Evolutionary conservation across 2,113 vertebrate species (phyloP), one percentile per base, ranked within the genome.

Genomic region (Apistogramma diplotaenia): DNA sequence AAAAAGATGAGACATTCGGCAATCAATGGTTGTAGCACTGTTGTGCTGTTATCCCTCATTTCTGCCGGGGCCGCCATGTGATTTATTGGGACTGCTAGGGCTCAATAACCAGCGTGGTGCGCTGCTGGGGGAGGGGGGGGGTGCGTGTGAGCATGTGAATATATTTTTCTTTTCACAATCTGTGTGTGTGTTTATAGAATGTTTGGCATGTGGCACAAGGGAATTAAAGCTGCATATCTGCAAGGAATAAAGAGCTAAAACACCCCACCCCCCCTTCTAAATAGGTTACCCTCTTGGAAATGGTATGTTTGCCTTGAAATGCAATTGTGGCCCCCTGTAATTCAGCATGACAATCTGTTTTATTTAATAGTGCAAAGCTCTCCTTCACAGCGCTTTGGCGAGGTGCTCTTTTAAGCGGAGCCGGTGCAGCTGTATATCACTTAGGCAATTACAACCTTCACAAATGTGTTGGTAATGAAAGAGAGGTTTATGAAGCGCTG

Each of bases 391-490:
- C 74, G 56, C 78, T 72, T 60, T 73, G 73, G 57, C 8, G 54
- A 21, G 79, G 57, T 25, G 15, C 55, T 71, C 11, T 90, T 89
- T 89, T 84, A 91, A 93, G 91, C 84, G 79, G 87, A 91, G 89
- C 83, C 5, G 3, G 23, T 43, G 33, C 77, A 1, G 84, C 56
- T 51, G 81, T 93, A 91, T 83, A 88, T 92, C 90, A 93, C 81
- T 71, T 72, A 79, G 76, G 82, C 89, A 92, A 91, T 90, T 92
- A 90, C 86, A 86, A 86, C 81, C 76, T 83, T 78, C 86, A 78
- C 78, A 46, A 81, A 80, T 82, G 59, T 86, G 76, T 84, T 74
- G 77, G 87, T 78, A 82, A 86, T 92, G 90, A 93, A 92, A 92
- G 16, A 27, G 55, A 77, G 87, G 80, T 93, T 91, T 89, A 89